Conservation (phyloP, 2,888 invertebrate genomes). For the Drosophila phalerata region DNA sequence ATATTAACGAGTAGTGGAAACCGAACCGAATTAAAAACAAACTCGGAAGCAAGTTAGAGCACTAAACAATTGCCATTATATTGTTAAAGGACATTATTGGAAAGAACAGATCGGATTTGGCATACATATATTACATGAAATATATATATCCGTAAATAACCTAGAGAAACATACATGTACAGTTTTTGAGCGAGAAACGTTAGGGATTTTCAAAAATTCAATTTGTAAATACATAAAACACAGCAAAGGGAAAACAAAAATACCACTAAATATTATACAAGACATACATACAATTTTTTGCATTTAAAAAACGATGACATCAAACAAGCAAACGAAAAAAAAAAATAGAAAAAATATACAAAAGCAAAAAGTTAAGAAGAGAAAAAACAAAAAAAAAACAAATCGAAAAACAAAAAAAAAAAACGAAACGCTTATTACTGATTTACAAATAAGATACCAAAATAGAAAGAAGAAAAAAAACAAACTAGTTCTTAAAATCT, state of each 20-base stretch:
- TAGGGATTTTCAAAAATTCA: constrained; percentile 53
- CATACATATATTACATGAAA: constrained; percentile 32
- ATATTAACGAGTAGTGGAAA: constrained; percentile 31
- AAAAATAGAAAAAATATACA: constrained; percentile 74
- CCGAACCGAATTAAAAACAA: constrained; percentile 3
- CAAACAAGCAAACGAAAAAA: constrained; percentile 50
- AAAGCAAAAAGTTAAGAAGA: constrained; percentile 38
- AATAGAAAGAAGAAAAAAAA: constrained; percentile 40
- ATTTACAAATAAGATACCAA: constrained; percentile 68
- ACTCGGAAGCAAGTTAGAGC: constrained; percentile 29
- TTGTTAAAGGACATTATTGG: constrained; percentile 41
- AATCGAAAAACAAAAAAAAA: constrained; percentile 45
- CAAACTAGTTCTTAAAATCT: constrained; percentile 47
- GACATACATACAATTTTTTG: constrained; percentile 71
- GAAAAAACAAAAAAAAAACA: constrained; percentile 21
- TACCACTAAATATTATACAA: constrained; percentile 53
- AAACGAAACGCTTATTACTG: constrained; percentile 76
- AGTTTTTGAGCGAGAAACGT: constrained; percentile 37
- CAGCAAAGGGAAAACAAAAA: constrained; percentile 34
- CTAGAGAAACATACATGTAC: constrained; percentile 34
- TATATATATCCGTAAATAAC: constrained; percentile 29
- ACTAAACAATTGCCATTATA: constrained; percentile 24
- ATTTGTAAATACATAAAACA: constrained; percentile 54
- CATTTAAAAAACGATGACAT: constrained; percentile 61
- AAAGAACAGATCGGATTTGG: constrained; percentile 10